Percentiles rank a stretch among this genome's conserved stretches.
Conservation (phyloP, 2,888 invertebrate species). For the Callyntrura guangdongensis region DNA sequence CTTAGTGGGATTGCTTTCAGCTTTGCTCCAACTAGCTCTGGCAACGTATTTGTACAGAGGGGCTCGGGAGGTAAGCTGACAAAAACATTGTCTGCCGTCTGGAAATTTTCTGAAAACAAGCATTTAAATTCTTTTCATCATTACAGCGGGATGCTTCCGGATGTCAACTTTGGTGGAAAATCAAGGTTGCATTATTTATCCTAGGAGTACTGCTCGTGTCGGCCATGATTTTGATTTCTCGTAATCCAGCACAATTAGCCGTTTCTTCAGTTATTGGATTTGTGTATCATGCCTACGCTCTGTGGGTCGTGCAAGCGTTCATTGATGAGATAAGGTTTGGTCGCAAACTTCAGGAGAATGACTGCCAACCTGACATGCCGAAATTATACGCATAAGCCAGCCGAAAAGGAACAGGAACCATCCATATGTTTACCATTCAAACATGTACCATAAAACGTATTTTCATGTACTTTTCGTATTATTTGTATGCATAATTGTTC, state of each 20-base stretch:
- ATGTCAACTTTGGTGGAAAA: conserved; percentile 78
- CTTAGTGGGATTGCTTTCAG: not conserved
- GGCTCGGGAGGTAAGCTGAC: conserved; percentile 63
- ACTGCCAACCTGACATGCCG: conserved; percentile 21
- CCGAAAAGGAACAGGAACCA: not conserved
- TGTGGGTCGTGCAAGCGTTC: conserved; percentile 75
- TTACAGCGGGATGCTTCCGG: conserved; percentile 61
- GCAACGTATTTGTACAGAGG: conserved; percentile 65
- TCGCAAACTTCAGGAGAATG: conserved; percentile 53
- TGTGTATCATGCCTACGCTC: conserved; percentile 72
- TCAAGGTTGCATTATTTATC: conserved; percentile 65
- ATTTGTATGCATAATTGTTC: no score
- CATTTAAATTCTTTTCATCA: not conserved
- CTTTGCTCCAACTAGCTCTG: conserved; percentile 61
- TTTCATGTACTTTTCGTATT: no score
- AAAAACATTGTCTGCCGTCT: conserved; percentile 1
- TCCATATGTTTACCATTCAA: not conserved
- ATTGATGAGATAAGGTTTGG: conserved; percentile 74
- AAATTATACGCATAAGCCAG: conserved; percentile 22
- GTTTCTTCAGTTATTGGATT: conserved; percentile 71
- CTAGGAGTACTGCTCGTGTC: conserved; percentile 64
- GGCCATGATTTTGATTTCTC: conserved; percentile 55
- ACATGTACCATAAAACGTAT: not conserved
- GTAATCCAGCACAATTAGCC: conserved; percentile 58
- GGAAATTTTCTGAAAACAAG: not conserved